Evolutionary conservation across 2,113 vertebrate genomes (phyloP).

Genomic region (Syngnathus typhle): DNA sequence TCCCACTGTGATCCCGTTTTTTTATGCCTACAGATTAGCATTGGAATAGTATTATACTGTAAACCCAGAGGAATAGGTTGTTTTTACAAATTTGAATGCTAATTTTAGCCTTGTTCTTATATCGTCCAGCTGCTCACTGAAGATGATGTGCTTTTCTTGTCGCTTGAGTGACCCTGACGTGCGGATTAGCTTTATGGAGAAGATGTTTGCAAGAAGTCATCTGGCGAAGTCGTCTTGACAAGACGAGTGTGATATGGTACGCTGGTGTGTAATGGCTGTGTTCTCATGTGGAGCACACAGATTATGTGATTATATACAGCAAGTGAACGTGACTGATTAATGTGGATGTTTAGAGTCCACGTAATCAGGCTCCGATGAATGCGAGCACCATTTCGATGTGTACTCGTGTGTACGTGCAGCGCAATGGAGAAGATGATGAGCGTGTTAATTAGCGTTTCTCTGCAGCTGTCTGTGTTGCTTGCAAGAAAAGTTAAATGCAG

Average conservation of each 20-base stretch:
- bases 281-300: neutral
- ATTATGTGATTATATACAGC: slow-evolving; percentile 1
- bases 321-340: slow-evolving; percentile 7
- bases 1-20: no score
- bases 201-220: neutral
- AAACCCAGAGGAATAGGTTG: no score
- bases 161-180: neutral
- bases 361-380: neutral
- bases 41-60: no score
- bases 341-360: neutral
- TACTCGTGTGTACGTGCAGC: neutral
- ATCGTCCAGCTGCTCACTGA: no score
- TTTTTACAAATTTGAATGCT: neutral
- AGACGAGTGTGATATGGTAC: neutral
- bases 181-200: neutral
- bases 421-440: neutral
- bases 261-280: neutral
- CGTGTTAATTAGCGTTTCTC: neutral
- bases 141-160: neutral
- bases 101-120: neutral
- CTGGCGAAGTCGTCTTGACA: neutral
- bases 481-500: neutral
- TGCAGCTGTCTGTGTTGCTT: neutral
- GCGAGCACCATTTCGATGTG: neutral
- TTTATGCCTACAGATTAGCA: no score